Percentiles rank a stretch among this genome's conserved stretches.
phyloP scores from a whole-genome alignment of 2,888 invertebrate species.

The Gasteruption jaculator region DNA sequence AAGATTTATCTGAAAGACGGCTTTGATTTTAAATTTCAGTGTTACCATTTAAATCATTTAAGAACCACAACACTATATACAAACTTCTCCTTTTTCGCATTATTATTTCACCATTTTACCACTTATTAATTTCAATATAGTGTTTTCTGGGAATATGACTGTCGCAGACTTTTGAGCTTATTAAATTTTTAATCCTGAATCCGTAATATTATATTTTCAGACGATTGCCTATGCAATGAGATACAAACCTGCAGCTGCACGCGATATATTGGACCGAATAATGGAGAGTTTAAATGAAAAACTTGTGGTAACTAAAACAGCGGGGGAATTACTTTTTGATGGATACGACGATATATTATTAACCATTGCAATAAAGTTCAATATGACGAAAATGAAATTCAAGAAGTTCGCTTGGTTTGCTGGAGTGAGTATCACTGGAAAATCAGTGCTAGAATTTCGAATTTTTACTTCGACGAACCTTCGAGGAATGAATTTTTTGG shows the following conservation, averaged over 20 bases:
- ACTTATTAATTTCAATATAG: too few species aligned
- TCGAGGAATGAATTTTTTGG: too few species aligned
- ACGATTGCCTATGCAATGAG: conserved; percentile 63
- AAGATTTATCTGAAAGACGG: too few species aligned
- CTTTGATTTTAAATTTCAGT: too few species aligned
- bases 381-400: conserved; percentile 61
- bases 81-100: too few species aligned
- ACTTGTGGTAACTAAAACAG: conserved; percentile 61
- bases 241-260: conserved; percentile 46
- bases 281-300: conserved; percentile 56
- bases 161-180: too few species aligned
- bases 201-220: conserved; percentile 48
- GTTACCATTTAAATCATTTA: too few species aligned
- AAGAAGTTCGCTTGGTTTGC: conserved; percentile 85
- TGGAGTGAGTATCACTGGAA: conserved; percentile 55
- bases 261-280: conserved; percentile 56
- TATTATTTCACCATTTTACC: too few species aligned
- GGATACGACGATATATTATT: conserved; percentile 76
- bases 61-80: too few species aligned
- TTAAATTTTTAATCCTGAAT: conserved; percentile 5
- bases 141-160: too few species aligned
- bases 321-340: conserved; percentile 69
- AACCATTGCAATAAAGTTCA: conserved; percentile 54
- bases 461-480: not conserved
- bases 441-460: conserved; percentile 1